phyloP scores from a whole-genome alignment of 2,888 invertebrate genomes.

The Hypomecis atomaria region DNA sequence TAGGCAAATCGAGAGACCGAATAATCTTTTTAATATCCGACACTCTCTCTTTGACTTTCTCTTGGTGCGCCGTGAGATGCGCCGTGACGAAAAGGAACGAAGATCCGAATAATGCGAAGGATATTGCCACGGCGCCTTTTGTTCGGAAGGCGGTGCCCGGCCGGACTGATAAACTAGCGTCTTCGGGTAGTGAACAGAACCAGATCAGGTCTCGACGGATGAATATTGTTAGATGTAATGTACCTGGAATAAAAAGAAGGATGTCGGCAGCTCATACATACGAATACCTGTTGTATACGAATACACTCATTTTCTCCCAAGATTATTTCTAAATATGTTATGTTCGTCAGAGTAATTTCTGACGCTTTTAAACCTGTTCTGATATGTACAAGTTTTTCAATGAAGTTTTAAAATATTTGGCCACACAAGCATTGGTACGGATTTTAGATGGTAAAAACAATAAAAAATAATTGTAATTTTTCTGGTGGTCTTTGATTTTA shows the following conservation, averaged over 20 bases:
- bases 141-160: conserved; percentile 96
- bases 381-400: too few relatives aligned
- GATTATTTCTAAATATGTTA: too few relatives aligned
- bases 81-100: conserved; percentile 97
- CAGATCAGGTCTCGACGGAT: conserved; percentile 96
- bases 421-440: too few relatives aligned
- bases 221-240: conserved; percentile 94
- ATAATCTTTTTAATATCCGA: conserved; percentile 94
- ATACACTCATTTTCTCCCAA: too few relatives aligned
- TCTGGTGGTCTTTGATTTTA: too few relatives aligned
- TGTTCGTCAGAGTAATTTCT: too few relatives aligned
- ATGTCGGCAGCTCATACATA: too few relatives aligned
- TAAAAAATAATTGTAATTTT: too few relatives aligned
- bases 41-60: conserved; percentile 93
- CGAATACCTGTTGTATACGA: too few relatives aligned
- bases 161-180: conserved; percentile 93
- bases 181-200: conserved; percentile 97
- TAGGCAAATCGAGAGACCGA: conserved; percentile 92
- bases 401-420: too few relatives aligned
- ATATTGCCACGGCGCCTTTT: conserved; percentile 97
- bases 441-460: too few relatives aligned
- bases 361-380: too few relatives aligned
- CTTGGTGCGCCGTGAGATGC: conserved; percentile 97
- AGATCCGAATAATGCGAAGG: conserved; percentile 97
- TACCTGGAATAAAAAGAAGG: conserved; percentile 83